Evolutionary conservation across 2,888 invertebrate species (phyloP).

Genomic region (Brenthis ino): DNA sequence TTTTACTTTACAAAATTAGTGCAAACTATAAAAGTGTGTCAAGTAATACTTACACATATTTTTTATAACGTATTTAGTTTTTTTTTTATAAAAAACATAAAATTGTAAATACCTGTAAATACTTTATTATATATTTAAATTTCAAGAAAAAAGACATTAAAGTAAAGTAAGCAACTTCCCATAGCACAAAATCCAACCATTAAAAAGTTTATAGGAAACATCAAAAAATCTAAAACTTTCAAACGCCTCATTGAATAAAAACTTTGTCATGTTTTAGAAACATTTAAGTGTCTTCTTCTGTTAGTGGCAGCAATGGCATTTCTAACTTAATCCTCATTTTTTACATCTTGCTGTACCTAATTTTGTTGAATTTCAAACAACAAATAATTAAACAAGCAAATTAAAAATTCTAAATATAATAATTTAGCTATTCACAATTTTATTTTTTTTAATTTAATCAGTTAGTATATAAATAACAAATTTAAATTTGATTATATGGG

Average conservation of each 20-base stretch:
- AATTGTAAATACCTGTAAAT: no score
- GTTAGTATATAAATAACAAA: neutral
- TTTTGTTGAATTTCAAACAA: neutral
- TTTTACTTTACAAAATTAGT: no score
- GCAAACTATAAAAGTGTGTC: no score
- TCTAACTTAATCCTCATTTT: constrained; percentile 8
- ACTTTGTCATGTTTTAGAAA: constrained; percentile 41
- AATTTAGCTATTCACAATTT: no score
- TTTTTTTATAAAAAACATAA: no score
- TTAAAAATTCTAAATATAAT: no score
- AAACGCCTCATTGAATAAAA: constrained; percentile 35
- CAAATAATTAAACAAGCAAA: no score
- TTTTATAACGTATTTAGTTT: no score
- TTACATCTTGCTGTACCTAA: constrained; percentile 6
- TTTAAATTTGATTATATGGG: neutral
- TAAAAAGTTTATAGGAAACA: constrained; percentile 16
- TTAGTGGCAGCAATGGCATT: constrained; percentile 37
- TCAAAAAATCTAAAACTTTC: constrained; percentile 30
- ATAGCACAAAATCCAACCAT: neutral
- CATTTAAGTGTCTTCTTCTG: constrained; percentile 48
- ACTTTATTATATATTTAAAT: no score
- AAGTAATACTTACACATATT: no score
- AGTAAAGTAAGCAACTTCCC: no score
- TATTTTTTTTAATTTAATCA: neutral
- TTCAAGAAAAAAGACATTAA: no score